Base-by-base conservation (phyloP, 2,888 invertebrate species). In the Lacanobia wlatinum region DNA sequence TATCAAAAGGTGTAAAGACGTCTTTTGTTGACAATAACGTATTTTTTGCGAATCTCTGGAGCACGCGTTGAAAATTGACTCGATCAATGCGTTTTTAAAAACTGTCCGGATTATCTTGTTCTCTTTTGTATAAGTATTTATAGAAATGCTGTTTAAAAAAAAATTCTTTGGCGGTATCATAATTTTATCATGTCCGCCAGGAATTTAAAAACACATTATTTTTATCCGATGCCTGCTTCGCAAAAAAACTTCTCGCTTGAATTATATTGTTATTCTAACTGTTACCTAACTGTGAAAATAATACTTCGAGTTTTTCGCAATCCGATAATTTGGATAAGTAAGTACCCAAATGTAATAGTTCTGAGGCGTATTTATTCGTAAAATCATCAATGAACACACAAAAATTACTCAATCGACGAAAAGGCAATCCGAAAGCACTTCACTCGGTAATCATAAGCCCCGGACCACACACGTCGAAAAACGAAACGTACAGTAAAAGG, bases 401-500 rank as follows among this genome's bases (percentile, higher is more conserved):
- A 78, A 68, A 83, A 82, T 77, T 80, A 84, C 75, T 85, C 67
- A 82, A 84, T 85, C 64, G 67, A 71, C 46, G 34, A 66, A 61
- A 69, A 70, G 76, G 71, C 70, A 79, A 81, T 83, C 62, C 8
- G 40, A 69, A 80, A 64, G 67, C 75, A 83, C 85, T 84, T 78
- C 63, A 67, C 70, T 76, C 61, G 21, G 63, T 65, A 75, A 80
- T 82, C 75, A 74, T 75, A 60, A 78, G 59, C 46, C 16, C 53
- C 62, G 80, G 95, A 94, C 96, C 96, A 94, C 96, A 95, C 96
- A 95, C 94, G 92, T 84, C 84, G 94, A 72, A 88, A 92, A 93
- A 94, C 92, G 87, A 71, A 90, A 90, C 90, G 90, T 84, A 92
- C 93, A 95, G 93, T 96, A 94, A 95, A 96, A 95, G 95, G 96